A percentile compares a stretch with the other conserved stretches of the same genome.
Conservation (phyloP, 2,888 invertebrate genomes). For the Microchrysa polita region DNA sequence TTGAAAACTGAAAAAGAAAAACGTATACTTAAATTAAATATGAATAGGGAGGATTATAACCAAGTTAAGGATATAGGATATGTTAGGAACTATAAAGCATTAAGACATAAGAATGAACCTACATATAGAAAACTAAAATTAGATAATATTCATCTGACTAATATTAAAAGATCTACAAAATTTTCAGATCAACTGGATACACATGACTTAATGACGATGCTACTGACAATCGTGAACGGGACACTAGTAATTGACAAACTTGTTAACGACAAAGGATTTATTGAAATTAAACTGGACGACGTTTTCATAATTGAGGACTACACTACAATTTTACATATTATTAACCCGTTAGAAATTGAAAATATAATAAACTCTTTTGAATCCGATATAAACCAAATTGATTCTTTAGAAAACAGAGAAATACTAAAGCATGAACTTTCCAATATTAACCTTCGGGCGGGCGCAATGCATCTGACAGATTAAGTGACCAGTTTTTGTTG, state of each 20-base stretch:
- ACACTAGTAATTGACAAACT: too few species aligned
- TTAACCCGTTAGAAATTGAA: slow-evolving; percentile 6
- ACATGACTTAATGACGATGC: slow-evolving; percentile 29
- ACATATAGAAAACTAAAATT: slow-evolving; percentile 41
- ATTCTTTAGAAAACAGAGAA: background rate
- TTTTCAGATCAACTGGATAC: slow-evolving; percentile 44
- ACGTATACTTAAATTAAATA: slow-evolving; percentile 32
- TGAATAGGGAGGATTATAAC: slow-evolving; percentile 38
- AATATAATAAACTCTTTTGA: background rate
- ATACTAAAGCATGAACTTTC: background rate
- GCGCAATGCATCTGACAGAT: too few species aligned
- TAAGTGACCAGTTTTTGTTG: too few species aligned
- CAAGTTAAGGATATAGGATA: slow-evolving; percentile 29
- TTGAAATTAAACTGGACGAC: slow-evolving; percentile 45
- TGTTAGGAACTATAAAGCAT: slow-evolving; percentile 46
- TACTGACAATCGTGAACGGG: background rate
- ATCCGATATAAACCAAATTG: background rate
- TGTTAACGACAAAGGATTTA: slow-evolving; percentile 39
- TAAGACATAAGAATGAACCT: slow-evolving; percentile 49
- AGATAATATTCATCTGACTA: slow-evolving; percentile 24
- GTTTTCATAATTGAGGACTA: slow-evolving; percentile 39
- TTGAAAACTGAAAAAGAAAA: slow-evolving; percentile 15
- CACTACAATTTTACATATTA: slow-evolving; percentile 30
- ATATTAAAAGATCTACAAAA: slow-evolving; percentile 49
- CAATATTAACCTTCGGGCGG: too few species aligned